phyloP scores from a whole-genome alignment of 2,888 invertebrate genomes.

The Patella pellucida region DNA sequence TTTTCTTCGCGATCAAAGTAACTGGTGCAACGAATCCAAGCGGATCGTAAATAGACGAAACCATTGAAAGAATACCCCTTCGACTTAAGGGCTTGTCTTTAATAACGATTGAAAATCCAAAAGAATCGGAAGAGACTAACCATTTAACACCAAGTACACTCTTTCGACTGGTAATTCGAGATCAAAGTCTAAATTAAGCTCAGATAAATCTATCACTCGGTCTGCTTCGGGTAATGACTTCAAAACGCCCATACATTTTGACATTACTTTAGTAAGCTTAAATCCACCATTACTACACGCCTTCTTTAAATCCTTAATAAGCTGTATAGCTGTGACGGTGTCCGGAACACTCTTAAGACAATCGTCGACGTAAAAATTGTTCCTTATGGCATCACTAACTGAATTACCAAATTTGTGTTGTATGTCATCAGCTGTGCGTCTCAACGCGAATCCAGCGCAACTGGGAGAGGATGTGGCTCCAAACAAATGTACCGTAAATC shows the following conservation, averaged over 20 bases:
- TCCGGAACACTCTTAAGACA: neutral
- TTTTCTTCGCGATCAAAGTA: constrained; percentile 7
- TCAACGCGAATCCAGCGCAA: neutral
- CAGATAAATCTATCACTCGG: neutral
- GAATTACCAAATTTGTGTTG: neutral
- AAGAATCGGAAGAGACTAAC: neutral
- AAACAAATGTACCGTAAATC: constrained; percentile 31
- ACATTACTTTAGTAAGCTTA: neutral
- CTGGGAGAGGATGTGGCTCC: constrained; percentile 37
- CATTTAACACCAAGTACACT: constrained; percentile 11
- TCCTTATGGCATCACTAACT: neutral
- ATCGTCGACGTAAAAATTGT: constrained; percentile 16
- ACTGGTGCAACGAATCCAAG: constrained; percentile 14
- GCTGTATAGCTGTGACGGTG: neutral
- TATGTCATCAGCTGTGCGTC: neutral
- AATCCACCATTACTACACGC: constrained; percentile 1
- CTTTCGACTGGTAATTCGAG: constrained; percentile 10
- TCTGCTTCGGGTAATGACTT: neutral
- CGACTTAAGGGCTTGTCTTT: constrained; percentile 3
- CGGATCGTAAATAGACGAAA: constrained; percentile 8
- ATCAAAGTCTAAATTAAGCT: constrained; percentile 8
- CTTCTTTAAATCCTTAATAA: neutral
- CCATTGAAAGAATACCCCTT: constrained; percentile 7
- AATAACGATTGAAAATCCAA: neutral
- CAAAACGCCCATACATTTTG: neutral